Evolutionary conservation across 2,888 invertebrate genomes (phyloP).

Genomic region (Noctua janthina): DNA sequence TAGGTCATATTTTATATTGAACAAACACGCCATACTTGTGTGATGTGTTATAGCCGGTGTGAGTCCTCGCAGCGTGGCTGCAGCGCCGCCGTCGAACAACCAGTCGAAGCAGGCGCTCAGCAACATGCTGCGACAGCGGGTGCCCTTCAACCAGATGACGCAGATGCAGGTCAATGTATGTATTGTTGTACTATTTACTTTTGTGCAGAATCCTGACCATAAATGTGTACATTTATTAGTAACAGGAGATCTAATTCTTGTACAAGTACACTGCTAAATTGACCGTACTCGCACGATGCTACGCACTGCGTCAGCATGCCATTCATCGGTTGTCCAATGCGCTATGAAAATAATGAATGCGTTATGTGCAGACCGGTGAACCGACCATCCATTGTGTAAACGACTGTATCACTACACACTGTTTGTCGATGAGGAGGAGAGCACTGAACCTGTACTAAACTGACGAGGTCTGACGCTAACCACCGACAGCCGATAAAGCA

Average conservation of each 20-base stretch:
- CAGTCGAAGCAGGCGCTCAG: slow-evolving; percentile 96
- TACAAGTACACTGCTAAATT: neutral
- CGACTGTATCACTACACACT: neutral
- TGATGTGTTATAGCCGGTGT: slow-evolving; percentile 74
- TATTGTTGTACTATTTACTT: neutral
- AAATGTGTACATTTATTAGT: no score
- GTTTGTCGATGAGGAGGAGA: neutral
- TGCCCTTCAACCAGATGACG: slow-evolving; percentile 91
- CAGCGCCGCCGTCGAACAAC: slow-evolving; percentile 90
- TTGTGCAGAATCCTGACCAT: no score
- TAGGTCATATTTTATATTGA: no score
- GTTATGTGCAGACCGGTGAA: neutral
- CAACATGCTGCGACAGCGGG: slow-evolving; percentile 95
- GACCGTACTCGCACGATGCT: neutral
- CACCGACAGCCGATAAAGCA: neutral
- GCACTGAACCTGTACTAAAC: neutral
- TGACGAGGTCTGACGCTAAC: neutral
- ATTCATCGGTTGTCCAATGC: neutral
- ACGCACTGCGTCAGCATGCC: neutral
- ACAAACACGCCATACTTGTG: no score
- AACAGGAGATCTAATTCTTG: no score
- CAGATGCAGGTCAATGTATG: slow-evolving; percentile 83
- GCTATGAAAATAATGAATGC: neutral
- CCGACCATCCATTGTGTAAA: neutral
- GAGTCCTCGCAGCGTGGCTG: slow-evolving; percentile 82